phyloP scores from a whole-genome alignment of 2,113 vertebrate genomes.

The Procapra przewalskii region DNA sequence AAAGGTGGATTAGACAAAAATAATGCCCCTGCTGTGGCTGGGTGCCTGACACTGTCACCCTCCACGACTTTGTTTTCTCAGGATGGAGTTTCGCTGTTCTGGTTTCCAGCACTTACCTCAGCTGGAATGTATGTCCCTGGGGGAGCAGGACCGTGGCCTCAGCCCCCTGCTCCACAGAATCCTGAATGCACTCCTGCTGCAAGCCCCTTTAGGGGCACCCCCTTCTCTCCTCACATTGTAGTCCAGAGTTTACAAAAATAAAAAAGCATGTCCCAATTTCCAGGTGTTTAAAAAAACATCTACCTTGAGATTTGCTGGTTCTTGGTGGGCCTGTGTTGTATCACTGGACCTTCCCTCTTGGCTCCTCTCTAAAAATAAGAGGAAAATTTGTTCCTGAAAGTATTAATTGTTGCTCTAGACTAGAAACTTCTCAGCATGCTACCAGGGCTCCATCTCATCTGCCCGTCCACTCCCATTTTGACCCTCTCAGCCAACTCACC shows the following conservation, averaged over 20 bases:
- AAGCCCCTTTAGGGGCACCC: conserved; percentile 76
- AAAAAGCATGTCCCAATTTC: conserved; percentile 91
- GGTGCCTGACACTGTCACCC: not conserved
- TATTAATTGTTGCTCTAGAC: not conserved
- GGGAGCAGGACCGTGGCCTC: conserved; percentile 76
- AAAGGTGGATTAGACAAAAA: conserved; percentile 29
- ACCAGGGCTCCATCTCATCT: rapidly evolving
- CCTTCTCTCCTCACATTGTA: conserved; percentile 60
- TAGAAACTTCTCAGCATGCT: not conserved
- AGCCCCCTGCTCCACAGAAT: conserved; percentile 44
- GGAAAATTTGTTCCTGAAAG: not conserved
- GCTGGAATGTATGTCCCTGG: conserved; percentile 96
- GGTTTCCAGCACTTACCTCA: conserved; percentile 94
- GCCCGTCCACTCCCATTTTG: not conserved
- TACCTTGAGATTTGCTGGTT: conserved; percentile 89
- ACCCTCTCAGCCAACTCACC: not conserved
- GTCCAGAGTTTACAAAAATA: conserved; percentile 4
- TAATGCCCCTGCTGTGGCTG: not conserved
- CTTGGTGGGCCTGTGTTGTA: not conserved
- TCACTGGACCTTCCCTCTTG: conserved; percentile 41
- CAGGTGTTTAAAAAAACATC: conserved; percentile 95
- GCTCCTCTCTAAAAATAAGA: conserved; percentile 43
- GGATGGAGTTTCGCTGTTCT: conserved; percentile 83
- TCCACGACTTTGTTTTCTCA: conserved; percentile 81
- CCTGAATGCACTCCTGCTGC: conserved; percentile 91